Conservation (phyloP, 2,888 invertebrate species). For the Ypsolopha scabrella region DNA sequence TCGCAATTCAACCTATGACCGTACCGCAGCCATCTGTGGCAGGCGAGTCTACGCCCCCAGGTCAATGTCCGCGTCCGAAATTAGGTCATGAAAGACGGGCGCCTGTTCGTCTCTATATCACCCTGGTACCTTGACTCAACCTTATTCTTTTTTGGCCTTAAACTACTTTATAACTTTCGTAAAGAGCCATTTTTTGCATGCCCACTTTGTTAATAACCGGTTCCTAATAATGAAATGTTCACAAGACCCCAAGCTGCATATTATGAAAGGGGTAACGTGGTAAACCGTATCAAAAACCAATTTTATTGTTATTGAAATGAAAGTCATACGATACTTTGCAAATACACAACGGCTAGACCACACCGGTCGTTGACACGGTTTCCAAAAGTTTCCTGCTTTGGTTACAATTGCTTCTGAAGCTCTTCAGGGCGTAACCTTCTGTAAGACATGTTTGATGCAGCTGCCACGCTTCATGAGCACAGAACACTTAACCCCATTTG, state of each 20-base stretch:
- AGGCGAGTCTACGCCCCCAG: conserved; percentile 33
- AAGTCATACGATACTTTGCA: too few species aligned
- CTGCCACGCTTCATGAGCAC: conserved; percentile 44
- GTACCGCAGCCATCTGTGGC: not conserved
- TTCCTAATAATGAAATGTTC: not conserved
- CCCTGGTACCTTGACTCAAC: conserved; percentile 16
- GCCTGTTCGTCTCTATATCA: conserved; percentile 58
- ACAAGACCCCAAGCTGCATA: too few species aligned
- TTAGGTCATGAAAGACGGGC: conserved; percentile 57
- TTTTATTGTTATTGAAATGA: too few species aligned
- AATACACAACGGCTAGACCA: too few species aligned
- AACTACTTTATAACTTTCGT: not conserved
- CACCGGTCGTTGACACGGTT: too few species aligned
- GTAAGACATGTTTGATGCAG: conserved; percentile 10
- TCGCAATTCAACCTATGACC: not conserved
- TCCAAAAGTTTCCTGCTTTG: too few species aligned
- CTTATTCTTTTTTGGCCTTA: not conserved
- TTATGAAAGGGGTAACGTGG: too few species aligned
- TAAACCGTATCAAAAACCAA: too few species aligned
- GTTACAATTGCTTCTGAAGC: too few species aligned
- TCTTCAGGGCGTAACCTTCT: conserved; percentile 1
- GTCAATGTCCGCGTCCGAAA: conserved; percentile 56
- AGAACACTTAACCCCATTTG: conserved; percentile 53
- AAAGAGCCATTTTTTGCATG: not conserved
- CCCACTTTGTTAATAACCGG: not conserved